Evolutionary conservation across 1,140 invertebrate genomes (phyloP).

Genomic region (Araneus ventricosus): DNA sequence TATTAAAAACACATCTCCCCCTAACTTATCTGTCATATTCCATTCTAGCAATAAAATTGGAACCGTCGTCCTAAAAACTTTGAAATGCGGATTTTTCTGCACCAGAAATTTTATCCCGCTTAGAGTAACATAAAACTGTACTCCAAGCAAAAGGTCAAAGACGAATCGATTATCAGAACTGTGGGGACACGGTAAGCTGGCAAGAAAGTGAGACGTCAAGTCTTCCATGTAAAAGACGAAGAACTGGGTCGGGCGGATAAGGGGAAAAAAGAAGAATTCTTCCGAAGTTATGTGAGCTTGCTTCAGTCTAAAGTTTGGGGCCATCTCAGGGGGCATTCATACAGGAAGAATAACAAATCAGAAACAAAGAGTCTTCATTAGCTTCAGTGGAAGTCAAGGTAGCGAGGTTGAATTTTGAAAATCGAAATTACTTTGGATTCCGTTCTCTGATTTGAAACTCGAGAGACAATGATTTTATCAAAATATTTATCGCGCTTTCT

Average conservation of each 20-base stretch:
- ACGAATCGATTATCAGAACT: slow-evolving; percentile 60
- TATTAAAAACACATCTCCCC: slow-evolving; percentile 21
- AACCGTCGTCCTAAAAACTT: slow-evolving; percentile 16
- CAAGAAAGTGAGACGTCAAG: slow-evolving; percentile 66
- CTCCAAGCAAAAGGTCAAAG: slow-evolving; percentile 66
- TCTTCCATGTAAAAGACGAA: slow-evolving; percentile 24
- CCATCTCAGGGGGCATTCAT: neutral
- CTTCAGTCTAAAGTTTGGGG: neutral
- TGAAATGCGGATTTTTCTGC: slow-evolving; percentile 37
- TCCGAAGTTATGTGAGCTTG: neutral
- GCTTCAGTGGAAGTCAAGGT: slow-evolving; percentile 13
- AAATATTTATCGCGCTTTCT: too few relatives aligned
- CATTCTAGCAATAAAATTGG: slow-evolving; percentile 23
- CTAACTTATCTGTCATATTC: slow-evolving; percentile 32
- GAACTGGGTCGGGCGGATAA: slow-evolving; percentile 13
- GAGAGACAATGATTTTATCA: too few relatives aligned
- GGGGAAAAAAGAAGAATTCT: neutral
- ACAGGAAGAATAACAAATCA: slow-evolving; percentile 52
- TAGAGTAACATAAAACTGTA: slow-evolving; percentile 65
- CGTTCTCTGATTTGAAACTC: neutral
- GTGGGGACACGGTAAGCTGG: slow-evolving; percentile 9
- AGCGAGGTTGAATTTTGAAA: slow-evolving; percentile 7
- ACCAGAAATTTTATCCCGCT: slow-evolving; percentile 31
- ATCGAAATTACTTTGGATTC: neutral
- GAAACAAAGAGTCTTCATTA: slow-evolving; percentile 61